These are phyloP conservation scores for Metridium senile DNA, from an alignment of 92 coral and sea anemone species.

Conservation along the genomic window DNA sequence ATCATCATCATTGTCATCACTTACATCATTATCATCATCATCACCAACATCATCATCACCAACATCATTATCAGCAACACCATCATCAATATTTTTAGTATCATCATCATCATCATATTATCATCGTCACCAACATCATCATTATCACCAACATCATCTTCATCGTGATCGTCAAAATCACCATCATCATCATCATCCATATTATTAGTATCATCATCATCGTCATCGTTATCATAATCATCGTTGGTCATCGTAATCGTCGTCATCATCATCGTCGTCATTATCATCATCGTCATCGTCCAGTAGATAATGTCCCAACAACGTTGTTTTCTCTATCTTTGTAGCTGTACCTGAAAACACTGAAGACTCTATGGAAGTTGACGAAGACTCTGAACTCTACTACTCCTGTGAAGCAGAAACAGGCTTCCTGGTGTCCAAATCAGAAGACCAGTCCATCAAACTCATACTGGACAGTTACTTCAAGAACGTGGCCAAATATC, in stretches of 20 bases:
- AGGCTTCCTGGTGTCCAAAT: slow-evolving; percentile 45
- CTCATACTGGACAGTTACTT: slow-evolving; percentile 36
- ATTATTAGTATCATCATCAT: neutral
- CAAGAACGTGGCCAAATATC: slow-evolving; percentile 35
- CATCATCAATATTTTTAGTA: neutral
- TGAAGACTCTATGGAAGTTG: slow-evolving; percentile 36
- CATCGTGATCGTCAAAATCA: neutral
- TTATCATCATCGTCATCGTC: neutral
- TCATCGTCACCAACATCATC: slow-evolving; percentile 1
- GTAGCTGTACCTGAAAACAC: slow-evolving; percentile 39
- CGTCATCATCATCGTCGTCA: neutral
- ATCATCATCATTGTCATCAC: neutral
- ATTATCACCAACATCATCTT: neutral
- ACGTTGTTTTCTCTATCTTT: neutral
- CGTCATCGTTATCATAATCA: too few relatives aligned
- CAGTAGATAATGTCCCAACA: neutral
- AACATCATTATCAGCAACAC: neutral
- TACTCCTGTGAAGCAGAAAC: slow-evolving; percentile 46
- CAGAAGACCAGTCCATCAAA: slow-evolving; percentile 34
- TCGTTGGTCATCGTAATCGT: neutral
- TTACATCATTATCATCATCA: neutral
- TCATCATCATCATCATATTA: neutral
- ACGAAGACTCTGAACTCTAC: slow-evolving; percentile 45
- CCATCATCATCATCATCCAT: neutral
- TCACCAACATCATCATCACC: slow-evolving; percentile 9